These are phyloP conservation scores for Megaceryle torquata DNA, from an alignment of 2,113 vertebrate species.

Conservation along the genomic window DNA sequence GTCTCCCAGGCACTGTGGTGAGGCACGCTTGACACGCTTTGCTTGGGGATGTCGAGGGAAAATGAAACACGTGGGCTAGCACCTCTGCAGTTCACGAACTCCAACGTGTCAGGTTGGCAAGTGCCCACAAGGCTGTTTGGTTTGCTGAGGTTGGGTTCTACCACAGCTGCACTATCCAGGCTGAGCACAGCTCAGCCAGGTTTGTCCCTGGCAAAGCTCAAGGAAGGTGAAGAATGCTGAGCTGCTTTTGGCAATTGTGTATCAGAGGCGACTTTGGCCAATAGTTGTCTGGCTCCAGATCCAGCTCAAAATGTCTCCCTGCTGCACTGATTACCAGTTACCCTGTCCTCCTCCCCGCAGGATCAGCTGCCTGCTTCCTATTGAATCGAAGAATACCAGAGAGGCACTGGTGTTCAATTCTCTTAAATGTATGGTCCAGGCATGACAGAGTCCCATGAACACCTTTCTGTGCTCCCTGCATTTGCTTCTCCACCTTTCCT, in stretches of 20 bases:
- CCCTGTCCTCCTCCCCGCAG: not conserved
- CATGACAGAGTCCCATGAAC: accelerated
- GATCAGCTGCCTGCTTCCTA: not conserved
- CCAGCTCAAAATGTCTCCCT: not conserved
- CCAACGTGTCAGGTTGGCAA: not conserved
- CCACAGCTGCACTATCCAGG: not conserved
- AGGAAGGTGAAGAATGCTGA: constrained; percentile 13
- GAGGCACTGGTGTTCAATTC: not conserved
- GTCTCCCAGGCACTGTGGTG: constrained; percentile 10
- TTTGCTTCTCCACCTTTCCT: not conserved
- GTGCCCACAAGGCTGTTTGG: not conserved
- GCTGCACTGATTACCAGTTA: not conserved
- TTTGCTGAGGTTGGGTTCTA: not conserved
- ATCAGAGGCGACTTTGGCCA: not conserved
- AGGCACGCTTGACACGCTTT: not conserved
- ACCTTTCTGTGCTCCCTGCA: not conserved
- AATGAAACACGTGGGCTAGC: not conserved
- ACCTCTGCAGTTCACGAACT: constrained; percentile 18
- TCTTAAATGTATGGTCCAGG: not conserved
- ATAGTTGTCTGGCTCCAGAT: constrained; percentile 5
- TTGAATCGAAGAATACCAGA: not conserved
- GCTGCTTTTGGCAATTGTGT: constrained; percentile 21
- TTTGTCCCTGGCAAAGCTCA: not conserved
- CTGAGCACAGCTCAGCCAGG: not conserved
- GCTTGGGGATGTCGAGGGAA: not conserved